phyloP scores from a whole-genome alignment of 2,888 invertebrate species.

The Ochropacha duplaris region DNA sequence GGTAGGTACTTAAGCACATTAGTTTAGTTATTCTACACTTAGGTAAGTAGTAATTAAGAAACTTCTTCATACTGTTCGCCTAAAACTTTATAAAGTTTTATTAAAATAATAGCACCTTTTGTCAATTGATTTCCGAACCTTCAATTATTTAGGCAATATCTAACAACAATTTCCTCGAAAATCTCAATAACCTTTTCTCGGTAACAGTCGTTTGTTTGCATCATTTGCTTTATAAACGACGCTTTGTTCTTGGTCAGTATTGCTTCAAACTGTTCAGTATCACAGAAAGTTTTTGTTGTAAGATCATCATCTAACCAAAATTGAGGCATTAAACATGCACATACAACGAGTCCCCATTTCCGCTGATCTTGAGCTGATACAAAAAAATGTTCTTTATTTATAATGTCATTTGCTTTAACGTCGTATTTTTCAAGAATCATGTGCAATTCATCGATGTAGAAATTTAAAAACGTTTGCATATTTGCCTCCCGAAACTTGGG shows the following conservation, averaged over 20 bases:
- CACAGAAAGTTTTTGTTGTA: conserved; percentile 66
- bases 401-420: conserved; percentile 60
- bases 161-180: conserved; percentile 80
- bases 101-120: no score
- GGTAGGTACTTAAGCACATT: no score
- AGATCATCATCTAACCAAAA: conserved; percentile 80
- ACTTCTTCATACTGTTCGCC: no score
- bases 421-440: conserved; percentile 60
- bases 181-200: conserved; percentile 76
- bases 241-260: conserved; percentile 80
- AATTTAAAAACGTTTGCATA: conserved; percentile 71
- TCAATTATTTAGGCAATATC: conserved; percentile 67
- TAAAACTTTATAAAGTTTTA: no score
- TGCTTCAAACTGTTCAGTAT: conserved; percentile 78
- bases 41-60: no score
- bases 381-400: conserved; percentile 69
- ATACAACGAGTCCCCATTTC: conserved; percentile 80
- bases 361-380: conserved; percentile 74
- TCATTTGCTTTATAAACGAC: conserved; percentile 80
- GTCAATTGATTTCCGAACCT: no score
- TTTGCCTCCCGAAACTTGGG: conserved; percentile 74
- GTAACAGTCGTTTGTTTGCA: conserved; percentile 74
- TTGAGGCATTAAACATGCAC: conserved; percentile 78
- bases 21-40: no score
- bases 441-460: conserved; percentile 80